Base-by-base conservation (phyloP, 2,113 vertebrate genomes). In the Epinephelus cyanopodus region DNA sequence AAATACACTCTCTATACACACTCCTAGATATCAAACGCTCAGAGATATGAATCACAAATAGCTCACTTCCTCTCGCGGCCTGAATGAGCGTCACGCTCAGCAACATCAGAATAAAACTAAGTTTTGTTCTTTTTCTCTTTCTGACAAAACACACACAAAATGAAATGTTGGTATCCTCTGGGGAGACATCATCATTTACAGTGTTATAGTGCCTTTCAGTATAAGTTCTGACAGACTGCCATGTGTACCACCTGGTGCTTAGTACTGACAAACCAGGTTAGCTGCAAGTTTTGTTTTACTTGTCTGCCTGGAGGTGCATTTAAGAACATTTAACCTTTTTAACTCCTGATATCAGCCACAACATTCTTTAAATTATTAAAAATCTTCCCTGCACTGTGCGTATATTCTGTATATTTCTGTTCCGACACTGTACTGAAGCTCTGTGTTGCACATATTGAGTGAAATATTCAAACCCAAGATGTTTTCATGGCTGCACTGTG, bases 21-120 rank as follows among this genome's bases (percentile, higher is more conserved):
- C 52, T 21, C 33, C 13, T 23, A 6, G 29, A 67, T 75, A 81
- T 79, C 78, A 82, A 65, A 76, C 69, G 8, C 42, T 54, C n/a
- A 47, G 12, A 73, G 53, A 74, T 75, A 82, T 56, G 78, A 88
- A 81, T 85, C 60, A 58, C 81, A 84, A 70, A 75, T 7, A 60
- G 47, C 68, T 70, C 57, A 14, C 72, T 61, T 74, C 73, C 54
- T 62, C 67, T 57, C 17, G 7, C 56, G n/a, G 74, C 83, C 66
- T 48, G 25, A 81, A 73, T 50, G 74, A 79, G 37, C 65, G 1
- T 29, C 79, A 64, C 13, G 17, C 74, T 84, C 56, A 47, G 11
- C 75, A 57, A 60, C 54, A 67, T 69, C 56, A 72, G 8, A 81
- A 64, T 53, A 33, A 78, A 54, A 58, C 45, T 25, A 48, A 14